Evolutionary conservation across 2,888 invertebrate genomes (phyloP).

Genomic region (Graphium colonna): DNA sequence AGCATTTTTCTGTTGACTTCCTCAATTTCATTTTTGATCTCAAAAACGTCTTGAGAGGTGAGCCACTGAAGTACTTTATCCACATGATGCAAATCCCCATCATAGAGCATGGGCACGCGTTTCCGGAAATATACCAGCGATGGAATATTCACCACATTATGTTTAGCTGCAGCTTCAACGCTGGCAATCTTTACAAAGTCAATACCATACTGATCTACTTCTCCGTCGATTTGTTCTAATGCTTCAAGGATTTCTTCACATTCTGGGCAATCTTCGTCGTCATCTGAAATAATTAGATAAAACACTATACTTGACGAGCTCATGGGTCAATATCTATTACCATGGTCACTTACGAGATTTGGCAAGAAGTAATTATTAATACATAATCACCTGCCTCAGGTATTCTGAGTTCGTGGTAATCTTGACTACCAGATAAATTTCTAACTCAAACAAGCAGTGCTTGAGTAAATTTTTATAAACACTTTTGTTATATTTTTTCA

Average conservation of each 20-base stretch:
- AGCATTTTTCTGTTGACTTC: constrained; percentile 98
- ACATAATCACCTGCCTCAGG: no score
- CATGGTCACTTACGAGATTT: no score
- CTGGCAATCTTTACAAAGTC: constrained; percentile 96
- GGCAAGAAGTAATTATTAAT: no score
- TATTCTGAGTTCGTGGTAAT: no score
- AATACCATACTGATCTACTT: constrained; percentile 95
- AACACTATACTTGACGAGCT: no score
- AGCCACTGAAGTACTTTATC: constrained; percentile 93
- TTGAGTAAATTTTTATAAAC: no score
- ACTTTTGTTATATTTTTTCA: no score
- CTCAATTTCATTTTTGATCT: constrained; percentile 97
- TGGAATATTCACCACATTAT: constrained; percentile 90
- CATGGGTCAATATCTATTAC: no score
- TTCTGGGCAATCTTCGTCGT: constrained; percentile 94
- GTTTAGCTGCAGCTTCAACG: constrained; percentile 88
- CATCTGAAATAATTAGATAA: constrained; percentile 69
- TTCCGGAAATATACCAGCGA: constrained; percentile 92
- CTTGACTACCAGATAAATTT: no score
- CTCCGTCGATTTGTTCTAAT: constrained; percentile 96
- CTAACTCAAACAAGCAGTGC: no score
- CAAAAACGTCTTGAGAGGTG: constrained; percentile 96
- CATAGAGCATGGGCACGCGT: constrained; percentile 91
- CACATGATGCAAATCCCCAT: constrained; percentile 93
- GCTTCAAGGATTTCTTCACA: constrained; percentile 95